These are phyloP conservation scores for Nipponacmea schrenckii DNA, from an alignment of 2,888 invertebrate species.

Conservation along the genomic window DNA sequence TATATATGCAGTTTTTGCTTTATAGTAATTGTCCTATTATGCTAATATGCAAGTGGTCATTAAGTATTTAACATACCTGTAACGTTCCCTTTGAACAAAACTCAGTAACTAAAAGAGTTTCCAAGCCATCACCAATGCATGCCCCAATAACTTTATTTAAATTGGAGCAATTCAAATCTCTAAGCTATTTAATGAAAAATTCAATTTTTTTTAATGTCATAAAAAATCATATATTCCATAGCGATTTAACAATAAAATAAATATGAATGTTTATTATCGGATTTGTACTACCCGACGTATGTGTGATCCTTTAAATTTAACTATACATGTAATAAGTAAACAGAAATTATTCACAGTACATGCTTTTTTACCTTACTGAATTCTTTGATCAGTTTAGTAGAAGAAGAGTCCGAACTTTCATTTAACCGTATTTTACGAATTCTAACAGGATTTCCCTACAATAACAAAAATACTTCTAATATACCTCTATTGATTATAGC, in stretches of 20 bases:
- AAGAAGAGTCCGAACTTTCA: background rate
- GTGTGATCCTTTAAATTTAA: too few species aligned
- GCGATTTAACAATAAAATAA: too few species aligned
- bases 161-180: slow-evolving; percentile 89
- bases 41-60: too few species aligned
- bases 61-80: slow-evolving; percentile 43
- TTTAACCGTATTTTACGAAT: background rate
- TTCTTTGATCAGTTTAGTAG: background rate
- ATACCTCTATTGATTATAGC: too few species aligned
- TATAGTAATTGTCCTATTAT: too few species aligned
- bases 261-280: too few species aligned
- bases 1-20: too few species aligned
- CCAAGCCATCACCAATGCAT: slow-evolving; percentile 82
- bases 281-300: too few species aligned
- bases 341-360: too few species aligned
- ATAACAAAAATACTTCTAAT: background rate
- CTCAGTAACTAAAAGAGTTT: slow-evolving; percentile 84
- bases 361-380: background rate
- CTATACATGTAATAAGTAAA: too few species aligned
- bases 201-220: too few species aligned
- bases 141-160: slow-evolving; percentile 88
- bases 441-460: background rate
- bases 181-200: slow-evolving; percentile 71
- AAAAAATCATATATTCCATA: too few species aligned
- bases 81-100: slow-evolving; percentile 89